Conservation (phyloP, 2,113 vertebrate genomes). For the Bubo bubo region DNA sequence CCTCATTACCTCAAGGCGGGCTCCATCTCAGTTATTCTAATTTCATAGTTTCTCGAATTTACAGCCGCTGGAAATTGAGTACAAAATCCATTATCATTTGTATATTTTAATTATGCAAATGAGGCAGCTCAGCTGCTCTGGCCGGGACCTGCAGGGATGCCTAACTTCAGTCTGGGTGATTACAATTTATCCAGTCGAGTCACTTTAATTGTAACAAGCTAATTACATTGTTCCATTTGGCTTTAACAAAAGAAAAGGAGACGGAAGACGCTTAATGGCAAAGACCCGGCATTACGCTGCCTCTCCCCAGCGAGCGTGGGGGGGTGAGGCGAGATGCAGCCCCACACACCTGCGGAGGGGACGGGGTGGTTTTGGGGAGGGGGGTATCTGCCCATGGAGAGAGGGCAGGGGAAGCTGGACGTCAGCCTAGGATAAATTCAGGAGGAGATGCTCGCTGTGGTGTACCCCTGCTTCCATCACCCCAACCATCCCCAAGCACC, state of each 20-base stretch:
- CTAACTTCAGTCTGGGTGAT: conserved; percentile 99
- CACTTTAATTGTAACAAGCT: conserved; percentile 99
- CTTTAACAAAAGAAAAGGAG: conserved; percentile 98
- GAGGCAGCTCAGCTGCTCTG: conserved; percentile 97
- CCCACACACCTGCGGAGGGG: not conserved
- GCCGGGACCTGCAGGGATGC: conserved; percentile 97
- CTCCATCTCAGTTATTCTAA: conserved; percentile 94
- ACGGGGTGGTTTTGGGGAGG: fast-evolving
- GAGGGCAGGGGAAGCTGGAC: not conserved
- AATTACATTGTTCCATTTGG: conserved; percentile 99
- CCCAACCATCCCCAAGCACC: fast-evolving
- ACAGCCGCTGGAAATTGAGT: conserved; percentile 99
- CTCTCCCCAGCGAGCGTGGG: not conserved
- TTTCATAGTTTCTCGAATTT: conserved; percentile 98
- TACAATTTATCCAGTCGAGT: conserved; percentile 99
- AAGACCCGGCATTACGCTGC: not conserved
- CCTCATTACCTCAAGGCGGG: conserved; percentile 89
- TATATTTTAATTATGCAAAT: conserved; percentile 99
- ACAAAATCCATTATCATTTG: conserved; percentile 99
- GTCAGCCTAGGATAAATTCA: fast-evolving
- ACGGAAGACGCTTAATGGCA: conserved; percentile 81
- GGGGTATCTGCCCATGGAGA: not conserved
- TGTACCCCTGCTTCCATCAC: not conserved
- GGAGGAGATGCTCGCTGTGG: not conserved
- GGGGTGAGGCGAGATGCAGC: not conserved